Evolutionary conservation across 2,113 vertebrate genomes (phyloP).

Genomic region (Loxodonta africana): DNA sequence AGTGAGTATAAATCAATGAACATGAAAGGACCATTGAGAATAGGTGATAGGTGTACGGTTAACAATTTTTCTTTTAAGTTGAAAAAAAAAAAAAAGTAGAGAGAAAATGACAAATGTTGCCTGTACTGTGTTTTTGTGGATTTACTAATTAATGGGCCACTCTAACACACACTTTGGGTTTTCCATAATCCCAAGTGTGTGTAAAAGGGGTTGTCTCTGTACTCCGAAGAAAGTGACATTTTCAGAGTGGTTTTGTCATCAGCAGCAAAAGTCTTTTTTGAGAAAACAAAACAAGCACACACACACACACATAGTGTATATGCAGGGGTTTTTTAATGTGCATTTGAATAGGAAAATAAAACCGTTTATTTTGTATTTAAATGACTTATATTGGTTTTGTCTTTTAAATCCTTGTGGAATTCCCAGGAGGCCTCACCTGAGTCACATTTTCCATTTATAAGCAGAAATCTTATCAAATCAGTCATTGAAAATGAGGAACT

Average conservation of each 20-base stretch:
- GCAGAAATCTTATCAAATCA: slow-evolving; percentile 3
- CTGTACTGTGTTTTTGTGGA: background rate
- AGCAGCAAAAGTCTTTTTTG: slow-evolving; percentile 35
- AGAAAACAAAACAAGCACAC: slow-evolving; percentile 4
- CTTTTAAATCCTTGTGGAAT: background rate
- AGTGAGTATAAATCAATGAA: background rate
- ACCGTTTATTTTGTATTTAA: slow-evolving; percentile 33
- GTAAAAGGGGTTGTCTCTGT: background rate
- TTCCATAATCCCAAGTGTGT: background rate
- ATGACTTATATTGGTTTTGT: background rate
- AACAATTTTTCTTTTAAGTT: slow-evolving; percentile 13
- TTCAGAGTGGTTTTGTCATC: background rate
- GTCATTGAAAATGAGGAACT: slow-evolving; percentile 18
- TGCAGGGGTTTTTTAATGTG: background rate
- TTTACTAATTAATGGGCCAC: slow-evolving; percentile 7
- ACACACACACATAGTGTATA: background rate
- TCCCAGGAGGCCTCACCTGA: slow-evolving; percentile 26
- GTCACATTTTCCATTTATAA: slow-evolving; percentile 35
- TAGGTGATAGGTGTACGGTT: background rate
- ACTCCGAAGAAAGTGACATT: background rate
- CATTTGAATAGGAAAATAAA: background rate
- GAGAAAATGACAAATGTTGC: slow-evolving; percentile 15
- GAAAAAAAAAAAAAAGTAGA: background rate
- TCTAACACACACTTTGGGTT: background rate
- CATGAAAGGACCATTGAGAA: slow-evolving; percentile 18